phyloP scores from a whole-genome alignment of 2,797 vertebrate species.

The Valencia hispanica region DNA sequence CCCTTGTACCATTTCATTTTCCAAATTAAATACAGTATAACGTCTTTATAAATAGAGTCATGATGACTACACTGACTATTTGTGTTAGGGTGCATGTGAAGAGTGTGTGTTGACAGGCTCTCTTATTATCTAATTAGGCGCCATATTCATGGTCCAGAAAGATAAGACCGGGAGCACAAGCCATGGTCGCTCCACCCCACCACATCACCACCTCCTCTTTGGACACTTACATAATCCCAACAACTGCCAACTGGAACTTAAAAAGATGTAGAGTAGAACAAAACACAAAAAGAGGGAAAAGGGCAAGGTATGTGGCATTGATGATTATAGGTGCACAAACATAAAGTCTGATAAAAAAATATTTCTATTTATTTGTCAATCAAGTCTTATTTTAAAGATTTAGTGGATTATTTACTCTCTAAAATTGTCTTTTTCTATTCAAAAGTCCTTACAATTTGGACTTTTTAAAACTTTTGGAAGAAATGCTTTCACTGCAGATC shows the following conservation, averaged over 20 bases:
- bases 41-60: constrained; percentile 43
- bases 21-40: constrained; percentile 23
- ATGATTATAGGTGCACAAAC: background rate
- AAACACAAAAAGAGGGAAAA: background rate
- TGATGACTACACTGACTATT: constrained; percentile 40
- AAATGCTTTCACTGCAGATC: background rate
- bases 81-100: constrained; percentile 23
- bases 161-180: constrained; percentile 60
- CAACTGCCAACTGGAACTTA: constrained; percentile 38
- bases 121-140: constrained; percentile 67
- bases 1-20: constrained; percentile 14
- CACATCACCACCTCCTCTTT: constrained; percentile 7
- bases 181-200: constrained; percentile 30
- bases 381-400: background rate
- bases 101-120: constrained; percentile 62
- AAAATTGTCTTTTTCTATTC: too few relatives aligned
- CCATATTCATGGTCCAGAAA: constrained; percentile 68
- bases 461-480: background rate
- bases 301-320: background rate
- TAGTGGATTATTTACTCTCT: too few relatives aligned
- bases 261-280: constrained; percentile 7
- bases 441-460: background rate
- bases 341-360: background rate
- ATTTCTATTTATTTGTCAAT: background rate
- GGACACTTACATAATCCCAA: constrained; percentile 59